Conservation (phyloP, 2,888 invertebrate genomes). For the Pristionchus maxplancki region DNA sequence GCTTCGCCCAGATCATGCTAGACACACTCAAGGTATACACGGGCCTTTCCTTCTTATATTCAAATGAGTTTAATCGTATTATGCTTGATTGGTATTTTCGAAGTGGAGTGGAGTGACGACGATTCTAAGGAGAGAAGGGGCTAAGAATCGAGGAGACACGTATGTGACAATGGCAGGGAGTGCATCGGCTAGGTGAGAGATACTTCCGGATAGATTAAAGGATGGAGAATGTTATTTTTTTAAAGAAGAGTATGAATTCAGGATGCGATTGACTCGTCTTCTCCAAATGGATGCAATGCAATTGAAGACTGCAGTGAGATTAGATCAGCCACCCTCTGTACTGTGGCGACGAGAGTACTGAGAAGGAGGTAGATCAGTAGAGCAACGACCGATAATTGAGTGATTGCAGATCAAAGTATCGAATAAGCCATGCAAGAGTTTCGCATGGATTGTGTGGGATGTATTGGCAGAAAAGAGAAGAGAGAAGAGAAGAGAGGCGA, state of each 20-base stretch:
- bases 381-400: neutral
- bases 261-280: constrained; percentile 22
- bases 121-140: neutral
- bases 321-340: neutral
- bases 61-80: too few species aligned
- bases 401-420: neutral
- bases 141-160: neutral
- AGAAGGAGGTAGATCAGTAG: neutral
- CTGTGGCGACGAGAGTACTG: neutral
- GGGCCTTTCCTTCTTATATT: too few species aligned
- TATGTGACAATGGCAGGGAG: constrained; percentile 11
- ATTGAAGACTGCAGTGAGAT: neutral
- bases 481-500: constrained; percentile 55
- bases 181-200: constrained; percentile 38
- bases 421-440: constrained; percentile 48
- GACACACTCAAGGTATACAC: constrained; percentile 43
- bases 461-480: constrained; percentile 63
- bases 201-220: too few species aligned
- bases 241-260: neutral
- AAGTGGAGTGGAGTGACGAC: constrained; percentile 46
- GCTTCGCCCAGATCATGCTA: neutral
- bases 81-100: too few species aligned
- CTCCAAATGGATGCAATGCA: constrained; percentile 14
- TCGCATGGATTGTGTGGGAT: constrained; percentile 73
- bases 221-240: neutral